phyloP scores from a whole-genome alignment of 92 coral and sea anemone species.

The Porites cylindrica region DNA sequence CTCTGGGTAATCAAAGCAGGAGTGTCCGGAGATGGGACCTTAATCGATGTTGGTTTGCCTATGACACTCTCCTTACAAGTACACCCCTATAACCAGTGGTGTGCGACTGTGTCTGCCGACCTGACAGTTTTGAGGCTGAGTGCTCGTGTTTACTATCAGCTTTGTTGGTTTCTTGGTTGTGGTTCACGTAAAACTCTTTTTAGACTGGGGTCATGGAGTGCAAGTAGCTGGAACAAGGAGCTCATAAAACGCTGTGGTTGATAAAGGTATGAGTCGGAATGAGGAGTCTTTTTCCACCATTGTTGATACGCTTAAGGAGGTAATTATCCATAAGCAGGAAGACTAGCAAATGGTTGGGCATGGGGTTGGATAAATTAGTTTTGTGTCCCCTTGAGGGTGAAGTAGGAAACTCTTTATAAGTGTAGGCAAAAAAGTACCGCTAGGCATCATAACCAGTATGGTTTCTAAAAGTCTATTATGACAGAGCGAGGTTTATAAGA shows the following conservation, averaged over 20 bases:
- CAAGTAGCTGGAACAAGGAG: neutral
- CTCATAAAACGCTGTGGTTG: neutral
- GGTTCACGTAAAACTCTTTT: neutral
- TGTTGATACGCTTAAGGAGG: too few relatives aligned
- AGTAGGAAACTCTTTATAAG: too few relatives aligned
- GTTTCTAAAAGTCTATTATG: too few relatives aligned
- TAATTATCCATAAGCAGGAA: too few relatives aligned
- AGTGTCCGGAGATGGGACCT: conserved; percentile 16
- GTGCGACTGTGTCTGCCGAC: conserved; percentile 12
- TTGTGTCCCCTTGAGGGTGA: too few relatives aligned
- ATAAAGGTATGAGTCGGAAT: too few relatives aligned
- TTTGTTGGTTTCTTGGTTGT: neutral
- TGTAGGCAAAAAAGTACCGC: too few relatives aligned
- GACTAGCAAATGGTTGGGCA: too few relatives aligned
- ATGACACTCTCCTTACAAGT: neutral
- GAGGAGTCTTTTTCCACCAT: too few relatives aligned
- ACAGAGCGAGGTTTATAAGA: too few relatives aligned
- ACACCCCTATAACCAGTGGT: neutral
- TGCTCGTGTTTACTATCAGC: conserved; percentile 14
- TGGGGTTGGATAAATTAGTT: too few relatives aligned
- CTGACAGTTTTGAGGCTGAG: conserved; percentile 15
- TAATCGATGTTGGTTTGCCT: conserved; percentile 15
- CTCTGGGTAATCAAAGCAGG: neutral
- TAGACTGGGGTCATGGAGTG: neutral
- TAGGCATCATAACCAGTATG: too few relatives aligned